Evolutionary conservation across 2,113 vertebrate genomes (phyloP), one percentile per base, ranked within the genome.

Genomic region (Motacilla alba): DNA sequence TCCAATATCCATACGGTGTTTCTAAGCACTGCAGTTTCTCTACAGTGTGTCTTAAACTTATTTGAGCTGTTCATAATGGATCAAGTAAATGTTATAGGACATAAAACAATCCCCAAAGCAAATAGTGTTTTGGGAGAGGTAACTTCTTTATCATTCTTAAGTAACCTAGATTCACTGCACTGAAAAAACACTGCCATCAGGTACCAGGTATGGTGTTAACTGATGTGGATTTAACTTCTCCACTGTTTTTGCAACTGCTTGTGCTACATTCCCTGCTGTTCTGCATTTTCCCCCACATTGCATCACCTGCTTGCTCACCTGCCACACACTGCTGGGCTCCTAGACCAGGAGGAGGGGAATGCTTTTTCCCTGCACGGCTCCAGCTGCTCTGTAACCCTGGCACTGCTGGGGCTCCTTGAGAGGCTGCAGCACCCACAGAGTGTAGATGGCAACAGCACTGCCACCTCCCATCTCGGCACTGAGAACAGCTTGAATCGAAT

Each of bases 241-340:
- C 15, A 3, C 43, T 1, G 0, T 28, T 43, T 78, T 68, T 70
- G 39, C 27, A 52, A 33, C 22, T 77, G 22, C 27, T 55, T 63
- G 0, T 11, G 20, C 24, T 33, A 8, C 0, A 1, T 56, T 80
- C 47, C n/a, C 46, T 47, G 59, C 63, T 68, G 27, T 33, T 80
- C 43, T 22, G 35, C 8, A 5, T 30, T 73, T 28, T 27, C 41
- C 9, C 37, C 16, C 17, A 9, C 0, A 0, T 3, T 22, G 24
- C 31, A 22, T 47, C 58, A 28, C 31, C 70, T 75, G 60, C 55
- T 67, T 24, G 28, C 27, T 74, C 75, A 39, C 60, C 46, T 47
- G 47, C 44, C 18, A 9, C 55, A 62, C 19, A 1, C 47, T 4
- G n/a, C 50, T 7, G 2, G 62, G 16, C 33, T 67, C 21, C 68